These are phyloP conservation scores for Tachina grossa DNA, from an alignment of 2,888 invertebrate species.

Conservation along the genomic window DNA sequence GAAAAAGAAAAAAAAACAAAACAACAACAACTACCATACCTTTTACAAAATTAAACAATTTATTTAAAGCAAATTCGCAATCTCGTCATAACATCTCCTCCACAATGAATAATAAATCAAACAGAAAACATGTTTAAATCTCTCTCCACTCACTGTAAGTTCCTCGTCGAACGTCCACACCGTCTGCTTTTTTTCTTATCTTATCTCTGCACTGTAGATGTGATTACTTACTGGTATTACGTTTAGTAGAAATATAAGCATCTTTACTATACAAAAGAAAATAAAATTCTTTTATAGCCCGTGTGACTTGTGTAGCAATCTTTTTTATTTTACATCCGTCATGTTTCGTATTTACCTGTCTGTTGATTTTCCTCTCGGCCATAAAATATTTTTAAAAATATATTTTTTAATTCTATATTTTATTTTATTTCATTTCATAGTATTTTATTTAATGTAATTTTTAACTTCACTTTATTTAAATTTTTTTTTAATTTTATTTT, in stretches of 20 bases:
- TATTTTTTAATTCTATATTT: neutral
- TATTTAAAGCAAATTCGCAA: neutral
- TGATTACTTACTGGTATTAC: slow-evolving; percentile 13
- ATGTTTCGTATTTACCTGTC: slow-evolving; percentile 62
- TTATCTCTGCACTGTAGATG: slow-evolving; percentile 50
- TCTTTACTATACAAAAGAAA: neutral
- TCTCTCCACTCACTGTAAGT: neutral
- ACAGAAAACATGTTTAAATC: slow-evolving; percentile 31
- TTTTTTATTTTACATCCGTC: slow-evolving; percentile 55
- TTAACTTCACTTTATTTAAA: neutral
- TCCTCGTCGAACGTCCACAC: neutral
- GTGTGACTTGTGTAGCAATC: slow-evolving; percentile 36
- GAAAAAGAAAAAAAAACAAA: neutral
- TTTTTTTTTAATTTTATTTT: too few species aligned
- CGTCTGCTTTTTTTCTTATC: slow-evolving; percentile 35
- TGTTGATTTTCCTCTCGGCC: slow-evolving; percentile 37
- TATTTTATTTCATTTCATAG: neutral
- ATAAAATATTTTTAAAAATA: slow-evolving; percentile 52
- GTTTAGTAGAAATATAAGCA: neutral
- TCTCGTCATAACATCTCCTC: neutral
- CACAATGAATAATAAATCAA: slow-evolving; percentile 67
- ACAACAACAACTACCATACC: neutral
- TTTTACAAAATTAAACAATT: neutral
- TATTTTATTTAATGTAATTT: neutral
- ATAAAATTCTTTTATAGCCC: slow-evolving; percentile 6